phyloP scores from a whole-genome alignment of 2,888 invertebrate species.

The Hirtodrosophila trivittata region DNA sequence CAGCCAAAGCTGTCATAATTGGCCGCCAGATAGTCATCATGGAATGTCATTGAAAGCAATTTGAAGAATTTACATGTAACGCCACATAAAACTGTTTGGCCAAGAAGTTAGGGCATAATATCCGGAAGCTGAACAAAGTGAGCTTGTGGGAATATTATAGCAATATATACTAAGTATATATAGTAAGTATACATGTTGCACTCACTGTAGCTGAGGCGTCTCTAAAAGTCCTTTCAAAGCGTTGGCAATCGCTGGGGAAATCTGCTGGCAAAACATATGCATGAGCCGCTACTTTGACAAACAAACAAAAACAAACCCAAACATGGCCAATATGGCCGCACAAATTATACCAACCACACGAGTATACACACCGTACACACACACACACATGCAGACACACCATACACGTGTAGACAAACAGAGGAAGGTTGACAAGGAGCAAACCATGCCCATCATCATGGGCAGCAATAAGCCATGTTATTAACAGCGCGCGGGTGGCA shows the following conservation, averaged over 20 bases:
- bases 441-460: conserved; percentile 63
- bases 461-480: conserved; percentile 76
- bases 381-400: conserved; percentile 8
- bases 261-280: conserved; percentile 65
- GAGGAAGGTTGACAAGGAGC: conserved; percentile 46
- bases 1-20: conserved; percentile 20
- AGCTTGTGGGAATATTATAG: conserved; percentile 58
- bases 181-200: not conserved
- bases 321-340: conserved; percentile 46
- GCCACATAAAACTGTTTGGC: conserved; percentile 50
- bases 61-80: conserved; percentile 31
- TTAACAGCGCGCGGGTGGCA: conserved; percentile 53
- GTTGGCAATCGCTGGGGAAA: conserved; percentile 67
- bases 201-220: conserved; percentile 11
- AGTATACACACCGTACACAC: conserved; percentile 51
- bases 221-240: conserved; percentile 56
- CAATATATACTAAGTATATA: not conserved
- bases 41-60: conserved; percentile 13
- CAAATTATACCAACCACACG: conserved; percentile 64
- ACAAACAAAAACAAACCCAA: conserved; percentile 65
- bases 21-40: conserved; percentile 27
- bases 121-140: conserved; percentile 57
- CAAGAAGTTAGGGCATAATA: conserved; percentile 39
- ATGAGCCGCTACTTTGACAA: conserved; percentile 35
- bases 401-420: conserved; percentile 11